phyloP scores from a whole-genome alignment of 2,797 vertebrate species.

The Ctenochaetus hawaiiensis region DNA sequence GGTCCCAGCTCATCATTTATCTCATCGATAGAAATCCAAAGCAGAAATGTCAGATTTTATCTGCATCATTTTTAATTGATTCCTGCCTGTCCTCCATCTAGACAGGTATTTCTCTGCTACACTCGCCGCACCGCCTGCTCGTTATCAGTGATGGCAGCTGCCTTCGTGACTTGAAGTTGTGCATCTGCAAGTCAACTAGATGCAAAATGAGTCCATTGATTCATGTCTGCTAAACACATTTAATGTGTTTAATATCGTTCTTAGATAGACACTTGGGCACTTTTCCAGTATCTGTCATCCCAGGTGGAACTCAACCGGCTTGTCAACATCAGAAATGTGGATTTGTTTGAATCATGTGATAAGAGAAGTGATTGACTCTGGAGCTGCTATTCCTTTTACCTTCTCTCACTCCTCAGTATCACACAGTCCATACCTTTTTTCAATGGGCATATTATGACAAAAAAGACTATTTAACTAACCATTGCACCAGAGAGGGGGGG shows the following conservation, averaged over 20 bases:
- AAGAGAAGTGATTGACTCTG: constrained; percentile 29
- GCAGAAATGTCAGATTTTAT: constrained; percentile 72
- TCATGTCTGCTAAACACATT: constrained; percentile 21
- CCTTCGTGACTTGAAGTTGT: constrained; percentile 10
- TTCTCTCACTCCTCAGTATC: constrained; percentile 31
- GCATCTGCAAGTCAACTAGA: constrained; percentile 37
- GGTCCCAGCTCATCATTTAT: constrained; percentile 50
- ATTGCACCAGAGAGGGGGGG: neutral
- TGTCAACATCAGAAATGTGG: constrained; percentile 37
- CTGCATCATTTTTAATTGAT: constrained; percentile 71
- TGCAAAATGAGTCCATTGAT: constrained; percentile 32
- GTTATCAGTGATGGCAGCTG: constrained; percentile 34
- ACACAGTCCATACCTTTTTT: neutral
- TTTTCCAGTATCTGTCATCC: constrained; percentile 33
- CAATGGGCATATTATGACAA: neutral
- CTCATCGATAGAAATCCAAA: constrained; percentile 69
- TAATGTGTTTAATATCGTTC: constrained; percentile 1
- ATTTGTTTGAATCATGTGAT: constrained; percentile 37
- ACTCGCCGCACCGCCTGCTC: constrained; percentile 19
- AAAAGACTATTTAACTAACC: neutral
- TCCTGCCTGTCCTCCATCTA: constrained; percentile 42
- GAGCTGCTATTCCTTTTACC: constrained; percentile 6
- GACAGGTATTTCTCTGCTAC: constrained; percentile 45
- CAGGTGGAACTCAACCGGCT: constrained; percentile 53
- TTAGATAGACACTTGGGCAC: constrained; percentile 11